phyloP scores from a whole-genome alignment of 2,113 vertebrate genomes.

The Gopherus evgoodei region DNA sequence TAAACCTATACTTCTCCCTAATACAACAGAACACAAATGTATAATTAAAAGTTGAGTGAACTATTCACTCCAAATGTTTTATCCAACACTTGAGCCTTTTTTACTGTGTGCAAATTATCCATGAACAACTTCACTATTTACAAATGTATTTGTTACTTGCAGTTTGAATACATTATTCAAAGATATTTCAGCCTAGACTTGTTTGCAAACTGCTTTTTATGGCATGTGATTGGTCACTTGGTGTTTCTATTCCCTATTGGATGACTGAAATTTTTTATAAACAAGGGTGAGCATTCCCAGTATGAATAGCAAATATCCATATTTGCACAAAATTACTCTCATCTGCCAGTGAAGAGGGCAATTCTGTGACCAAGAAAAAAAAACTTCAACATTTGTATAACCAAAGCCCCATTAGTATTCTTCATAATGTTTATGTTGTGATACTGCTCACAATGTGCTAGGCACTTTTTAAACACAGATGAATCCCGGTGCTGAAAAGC shows the following conservation, averaged over 20 bases:
- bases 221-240: not conserved
- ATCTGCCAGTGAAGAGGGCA: not conserved
- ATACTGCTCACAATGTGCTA: not conserved
- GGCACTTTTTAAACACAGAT: not conserved
- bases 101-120: not conserved
- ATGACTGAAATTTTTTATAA: not conserved
- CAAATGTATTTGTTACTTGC: not conserved
- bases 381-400: not conserved
- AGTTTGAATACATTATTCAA: not conserved
- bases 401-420: not conserved
- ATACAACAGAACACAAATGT: not conserved
- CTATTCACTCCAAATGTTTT: not conserved
- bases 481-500: not conserved
- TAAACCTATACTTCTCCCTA: not conserved
- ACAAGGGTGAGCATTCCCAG: not conserved
- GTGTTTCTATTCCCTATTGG: not conserved
- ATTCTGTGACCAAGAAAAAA: not conserved
- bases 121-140: constrained; percentile 20
- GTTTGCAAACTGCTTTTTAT: not conserved
- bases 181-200: not conserved
- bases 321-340: not conserved
- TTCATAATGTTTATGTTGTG: not conserved
- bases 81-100: not conserved
- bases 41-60: not conserved
- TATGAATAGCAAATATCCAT: not conserved